Base-by-base conservation (phyloP, 2,888 invertebrate genomes). In the Ophion obscuratus region DNA sequence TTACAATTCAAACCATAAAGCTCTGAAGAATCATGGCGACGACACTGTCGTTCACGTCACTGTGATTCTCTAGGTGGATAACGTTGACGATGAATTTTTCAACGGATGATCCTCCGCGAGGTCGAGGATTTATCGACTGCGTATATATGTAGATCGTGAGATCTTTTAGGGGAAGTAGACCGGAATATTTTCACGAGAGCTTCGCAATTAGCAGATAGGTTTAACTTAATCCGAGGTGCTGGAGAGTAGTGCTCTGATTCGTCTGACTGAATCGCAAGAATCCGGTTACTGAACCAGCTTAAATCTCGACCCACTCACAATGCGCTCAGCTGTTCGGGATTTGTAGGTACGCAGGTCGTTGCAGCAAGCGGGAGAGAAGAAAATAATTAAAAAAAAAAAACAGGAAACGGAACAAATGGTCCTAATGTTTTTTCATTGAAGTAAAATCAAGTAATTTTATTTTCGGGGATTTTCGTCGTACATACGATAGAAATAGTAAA, bases 151-250 rank as follows among this genome's bases (percentile, higher is more conserved):
- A 62, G n/a, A 20, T 64, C 31, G 47, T 64, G 14, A n/a, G 40
- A 20, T 74, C 74, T 74, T 76, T 76, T 24, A 61, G 20, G 61
- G 53, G 85, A 85, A 83, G 85, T 83, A 80, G 85, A 85, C 83
- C 75, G 85, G 83, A 85, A 85, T 85, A 83, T 83, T 85, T 67
- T 80, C 80, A 40, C 73, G 71, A 80, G 85, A 82, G 76, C 67
- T 76, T 85, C 44, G 76, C 76, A 85, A 85, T 85, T 83, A 85
- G 85, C 47, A 85, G 83, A 83, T 80, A 80, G 76, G 67, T 80
- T 85, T 85, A 85, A 73, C 80, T 80, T 83, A 83, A 85, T 85
- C 85, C 85, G 17, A 76, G 64, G 73, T 66, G 47, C 71, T 67
- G 76, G 75, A 73, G 81, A 79, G 83, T 67, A 78, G 79, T 68